Evolutionary conservation across 2,888 invertebrate genomes (phyloP).

Genomic region (Sarcophaga subvicina): DNA sequence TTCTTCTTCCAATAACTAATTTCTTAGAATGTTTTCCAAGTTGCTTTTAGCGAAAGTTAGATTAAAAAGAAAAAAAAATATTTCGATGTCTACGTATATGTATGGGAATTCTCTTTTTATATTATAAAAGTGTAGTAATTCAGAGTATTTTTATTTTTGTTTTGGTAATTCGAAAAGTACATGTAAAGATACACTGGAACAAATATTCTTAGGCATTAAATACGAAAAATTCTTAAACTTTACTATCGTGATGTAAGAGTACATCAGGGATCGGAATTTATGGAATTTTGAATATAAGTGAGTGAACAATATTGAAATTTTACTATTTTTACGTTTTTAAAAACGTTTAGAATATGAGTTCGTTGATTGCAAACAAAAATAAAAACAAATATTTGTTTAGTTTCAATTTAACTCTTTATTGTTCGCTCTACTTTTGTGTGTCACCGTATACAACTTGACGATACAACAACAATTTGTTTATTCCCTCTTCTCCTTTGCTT

Average conservation of each 20-base stretch:
- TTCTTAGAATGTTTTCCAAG: slow-evolving; percentile 32
- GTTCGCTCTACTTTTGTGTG: too few species aligned
- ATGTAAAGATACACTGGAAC: not conserved
- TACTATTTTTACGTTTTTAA: too few species aligned
- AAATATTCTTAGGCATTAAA: not conserved
- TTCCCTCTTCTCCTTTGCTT: too few species aligned
- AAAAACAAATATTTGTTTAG: too few species aligned
- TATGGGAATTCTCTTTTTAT: not conserved
- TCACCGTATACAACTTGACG: too few species aligned
- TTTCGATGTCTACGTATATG: not conserved
- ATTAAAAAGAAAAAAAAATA: slow-evolving; percentile 7
- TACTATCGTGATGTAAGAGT: not conserved
- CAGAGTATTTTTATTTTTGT: not conserved
- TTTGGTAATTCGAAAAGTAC: not conserved
- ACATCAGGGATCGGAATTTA: too few species aligned
- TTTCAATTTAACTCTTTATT: too few species aligned
- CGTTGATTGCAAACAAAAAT: too few species aligned
- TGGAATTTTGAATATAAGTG: too few species aligned
- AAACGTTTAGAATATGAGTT: too few species aligned
- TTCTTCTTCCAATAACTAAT: slow-evolving; percentile 36
- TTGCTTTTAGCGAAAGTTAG: slow-evolving; percentile 29
- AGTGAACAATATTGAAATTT: too few species aligned
- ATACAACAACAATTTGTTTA: too few species aligned
- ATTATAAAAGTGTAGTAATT: not conserved
- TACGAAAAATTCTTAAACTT: not conserved